Conservation (phyloP, 1,140 invertebrate genomes). For the Drosophila sucinea region DNA sequence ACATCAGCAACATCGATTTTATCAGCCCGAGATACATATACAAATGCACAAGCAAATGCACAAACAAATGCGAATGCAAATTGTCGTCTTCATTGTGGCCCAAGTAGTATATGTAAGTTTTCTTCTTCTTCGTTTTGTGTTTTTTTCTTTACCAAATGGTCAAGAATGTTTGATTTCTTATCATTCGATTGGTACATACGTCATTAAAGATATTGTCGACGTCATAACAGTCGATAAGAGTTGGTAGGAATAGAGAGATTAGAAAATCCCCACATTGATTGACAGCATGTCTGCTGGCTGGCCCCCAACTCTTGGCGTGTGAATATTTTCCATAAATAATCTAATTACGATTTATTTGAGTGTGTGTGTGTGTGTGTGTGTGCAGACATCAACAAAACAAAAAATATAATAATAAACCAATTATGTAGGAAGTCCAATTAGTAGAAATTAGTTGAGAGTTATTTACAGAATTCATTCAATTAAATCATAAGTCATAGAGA, state of each 20-base stretch:
- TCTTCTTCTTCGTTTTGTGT: neutral
- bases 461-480: neutral
- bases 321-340: too few species aligned
- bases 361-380: neutral
- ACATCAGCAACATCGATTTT: too few species aligned
- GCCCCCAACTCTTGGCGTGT: too few species aligned
- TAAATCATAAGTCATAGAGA: too few species aligned
- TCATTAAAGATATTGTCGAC: neutral
- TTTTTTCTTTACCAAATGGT: too few species aligned
- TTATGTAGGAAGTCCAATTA: neutral
- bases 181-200: neutral
- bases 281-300: neutral
- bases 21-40: neutral
- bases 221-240: neutral
- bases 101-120: neutral
- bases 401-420: neutral
- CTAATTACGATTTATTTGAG: too few species aligned
- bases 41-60: neutral
- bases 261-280: neutral
- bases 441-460: neutral
- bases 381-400: neutral
- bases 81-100: conserved; percentile 1
- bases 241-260: neutral
- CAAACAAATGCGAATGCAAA: neutral
- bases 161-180: neutral